Evolutionary conservation across 2,113 vertebrate species (phyloP).

Genomic region (Gulo gulo): DNA sequence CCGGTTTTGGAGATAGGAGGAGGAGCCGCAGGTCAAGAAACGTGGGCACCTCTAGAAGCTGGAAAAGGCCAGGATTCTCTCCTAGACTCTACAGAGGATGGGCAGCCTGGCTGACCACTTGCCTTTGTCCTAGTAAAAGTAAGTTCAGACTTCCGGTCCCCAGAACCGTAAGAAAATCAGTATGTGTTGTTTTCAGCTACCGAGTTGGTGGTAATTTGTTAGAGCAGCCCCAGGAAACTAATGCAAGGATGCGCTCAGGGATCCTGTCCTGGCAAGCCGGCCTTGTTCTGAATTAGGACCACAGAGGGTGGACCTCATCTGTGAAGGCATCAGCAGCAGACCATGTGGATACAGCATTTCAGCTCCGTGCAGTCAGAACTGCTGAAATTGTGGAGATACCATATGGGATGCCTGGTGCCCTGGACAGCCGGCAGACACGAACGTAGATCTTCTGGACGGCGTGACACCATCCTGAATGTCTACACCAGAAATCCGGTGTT

Average conservation of each 20-base stretch:
- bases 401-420: background rate
- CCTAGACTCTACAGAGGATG: background rate
- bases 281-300: background rate
- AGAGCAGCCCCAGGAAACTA: background rate
- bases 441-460: background rate
- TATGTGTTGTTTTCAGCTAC: background rate
- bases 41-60: background rate
- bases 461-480: background rate
- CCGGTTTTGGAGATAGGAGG: background rate
- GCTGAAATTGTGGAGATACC: background rate
- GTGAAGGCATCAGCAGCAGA: background rate
- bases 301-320: background rate
- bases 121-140: background rate
- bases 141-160: background rate
- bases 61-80: background rate
- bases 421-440: background rate
- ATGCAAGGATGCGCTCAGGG: too few relatives aligned
- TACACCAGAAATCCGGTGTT: too few relatives aligned
- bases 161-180: background rate
- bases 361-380: background rate
- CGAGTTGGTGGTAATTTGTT: background rate
- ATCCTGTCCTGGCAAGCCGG: background rate
- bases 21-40: background rate
- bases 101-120: background rate
- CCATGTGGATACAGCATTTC: accelerated